Percentiles rank a stretch among this genome's conserved stretches.
These are phyloP conservation scores for Caloenas nicobarica DNA, from an alignment of 2,113 vertebrate species.

Conservation along the genomic window DNA sequence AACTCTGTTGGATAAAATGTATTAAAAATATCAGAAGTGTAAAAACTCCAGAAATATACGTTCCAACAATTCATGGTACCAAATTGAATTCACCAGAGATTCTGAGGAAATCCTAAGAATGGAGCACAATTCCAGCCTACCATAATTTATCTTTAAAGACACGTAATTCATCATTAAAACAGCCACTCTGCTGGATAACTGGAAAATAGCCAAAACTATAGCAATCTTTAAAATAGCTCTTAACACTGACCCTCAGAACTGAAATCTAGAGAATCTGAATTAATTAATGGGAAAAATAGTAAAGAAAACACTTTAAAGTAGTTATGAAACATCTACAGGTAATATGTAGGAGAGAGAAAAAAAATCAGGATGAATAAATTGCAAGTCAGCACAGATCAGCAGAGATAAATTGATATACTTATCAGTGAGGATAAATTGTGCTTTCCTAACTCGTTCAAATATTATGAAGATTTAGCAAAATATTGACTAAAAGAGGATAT, in stretches of 20 bases:
- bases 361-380: constrained; percentile 7
- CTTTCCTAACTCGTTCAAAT: constrained; percentile 28
- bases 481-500: constrained; percentile 36
- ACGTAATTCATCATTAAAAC: constrained; percentile 51
- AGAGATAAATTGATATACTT: constrained; percentile 35
- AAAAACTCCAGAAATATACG: neutral
- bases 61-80: constrained; percentile 12
- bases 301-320: neutral
- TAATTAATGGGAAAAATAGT: neutral
- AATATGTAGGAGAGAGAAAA: neutral
- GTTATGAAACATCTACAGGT: constrained; percentile 4
- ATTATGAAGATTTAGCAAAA: constrained; percentile 42
- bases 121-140: neutral
- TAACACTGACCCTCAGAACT: neutral
- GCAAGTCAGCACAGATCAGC: constrained; percentile 27
- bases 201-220: constrained; percentile 11
- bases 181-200: constrained; percentile 8
- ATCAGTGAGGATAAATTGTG: constrained; percentile 27
- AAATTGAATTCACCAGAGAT: neutral
- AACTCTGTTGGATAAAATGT: constrained; percentile 1
- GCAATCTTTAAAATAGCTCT: constrained; percentile 41
- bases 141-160: constrained; percentile 45
- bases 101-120: constrained; percentile 10
- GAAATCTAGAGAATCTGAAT: neutral
- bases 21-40: neutral